Evolutionary conservation across 2,113 vertebrate genomes (phyloP).

Genomic region (Fukomys damarensis): DNA sequence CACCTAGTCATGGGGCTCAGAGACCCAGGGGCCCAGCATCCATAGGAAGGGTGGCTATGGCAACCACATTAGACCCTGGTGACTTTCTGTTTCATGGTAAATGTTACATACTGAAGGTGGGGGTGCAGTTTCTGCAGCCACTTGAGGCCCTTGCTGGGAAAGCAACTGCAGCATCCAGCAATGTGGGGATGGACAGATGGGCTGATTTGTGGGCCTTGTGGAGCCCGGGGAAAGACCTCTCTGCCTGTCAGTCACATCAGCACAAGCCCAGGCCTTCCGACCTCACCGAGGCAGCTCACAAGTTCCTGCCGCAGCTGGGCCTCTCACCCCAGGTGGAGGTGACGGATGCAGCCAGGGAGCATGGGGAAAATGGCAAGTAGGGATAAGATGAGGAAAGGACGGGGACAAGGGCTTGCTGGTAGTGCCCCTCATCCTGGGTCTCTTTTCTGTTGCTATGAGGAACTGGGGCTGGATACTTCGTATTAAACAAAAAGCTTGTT

Average conservation of each 20-base stretch:
- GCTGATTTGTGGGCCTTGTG: neutral
- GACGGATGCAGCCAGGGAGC: neutral
- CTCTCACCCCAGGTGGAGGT: neutral
- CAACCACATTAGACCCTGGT: fast-evolving
- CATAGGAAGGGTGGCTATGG: neutral
- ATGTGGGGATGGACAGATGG: fast-evolving
- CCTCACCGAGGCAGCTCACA: fast-evolving
- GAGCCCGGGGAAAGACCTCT: neutral
- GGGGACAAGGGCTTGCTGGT: neutral
- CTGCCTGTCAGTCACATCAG: fast-evolving
- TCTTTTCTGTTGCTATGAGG: neutral
- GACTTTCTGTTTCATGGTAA: neutral
- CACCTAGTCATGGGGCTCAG: neutral
- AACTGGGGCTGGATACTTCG: neutral
- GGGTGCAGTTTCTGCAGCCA: neutral
- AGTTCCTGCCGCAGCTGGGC: too few relatives aligned
- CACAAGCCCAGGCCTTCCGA: neutral
- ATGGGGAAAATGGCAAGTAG: neutral
- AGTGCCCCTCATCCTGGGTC: neutral
- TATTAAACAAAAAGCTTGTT: neutral
- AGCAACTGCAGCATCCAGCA: neutral
- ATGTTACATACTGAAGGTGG: neutral
- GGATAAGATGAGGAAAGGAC: neutral
- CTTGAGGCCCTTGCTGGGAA: neutral
- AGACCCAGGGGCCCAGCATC: neutral